Evolutionary conservation across 2,888 invertebrate species (phyloP).

Genomic region (Herminia tarsipennalis): DNA sequence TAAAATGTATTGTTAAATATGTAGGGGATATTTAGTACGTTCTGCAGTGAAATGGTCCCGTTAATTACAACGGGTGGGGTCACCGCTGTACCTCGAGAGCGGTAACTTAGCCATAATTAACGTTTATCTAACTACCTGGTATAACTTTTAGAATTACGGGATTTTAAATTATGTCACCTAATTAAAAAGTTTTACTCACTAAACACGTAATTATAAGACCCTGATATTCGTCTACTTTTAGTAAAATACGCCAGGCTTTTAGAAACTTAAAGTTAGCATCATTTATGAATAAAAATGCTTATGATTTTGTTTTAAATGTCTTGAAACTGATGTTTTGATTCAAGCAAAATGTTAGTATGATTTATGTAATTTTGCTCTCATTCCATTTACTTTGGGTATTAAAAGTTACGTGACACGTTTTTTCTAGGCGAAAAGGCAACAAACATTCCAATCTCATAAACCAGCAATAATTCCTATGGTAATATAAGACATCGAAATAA

Average conservation of each 20-base stretch:
- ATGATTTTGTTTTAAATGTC: too few relatives aligned
- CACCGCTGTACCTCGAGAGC: slow-evolving; percentile 19
- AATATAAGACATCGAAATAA: too few relatives aligned
- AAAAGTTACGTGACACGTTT: too few relatives aligned
- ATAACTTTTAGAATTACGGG: slow-evolving; percentile 51
- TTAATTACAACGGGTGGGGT: slow-evolving; percentile 25
- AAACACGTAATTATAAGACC: slow-evolving; percentile 71
- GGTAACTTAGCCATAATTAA: slow-evolving; percentile 39
- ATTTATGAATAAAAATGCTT: too few relatives aligned
- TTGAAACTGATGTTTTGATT: too few relatives aligned
- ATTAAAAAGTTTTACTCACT: slow-evolving; percentile 64
- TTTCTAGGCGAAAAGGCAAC: too few relatives aligned
- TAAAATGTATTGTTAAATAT: not conserved
- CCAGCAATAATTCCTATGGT: too few relatives aligned
- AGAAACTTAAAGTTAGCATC: slow-evolving; percentile 13
- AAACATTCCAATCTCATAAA: slow-evolving; percentile 1
- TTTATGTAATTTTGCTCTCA: too few relatives aligned
- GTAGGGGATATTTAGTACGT: slow-evolving; percentile 17
- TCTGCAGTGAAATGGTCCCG: slow-evolving; percentile 26
- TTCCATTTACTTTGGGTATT: too few relatives aligned
- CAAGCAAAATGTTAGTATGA: too few relatives aligned
- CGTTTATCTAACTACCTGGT: slow-evolving; percentile 49
- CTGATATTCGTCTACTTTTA: slow-evolving; percentile 72
- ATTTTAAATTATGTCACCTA: slow-evolving; percentile 54
- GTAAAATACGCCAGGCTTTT: slow-evolving; percentile 48